Evolutionary conservation across 2,797 vertebrate species (phyloP), one percentile per base, ranked within the genome.

Genomic region (Enteromius fasciolatus): DNA sequence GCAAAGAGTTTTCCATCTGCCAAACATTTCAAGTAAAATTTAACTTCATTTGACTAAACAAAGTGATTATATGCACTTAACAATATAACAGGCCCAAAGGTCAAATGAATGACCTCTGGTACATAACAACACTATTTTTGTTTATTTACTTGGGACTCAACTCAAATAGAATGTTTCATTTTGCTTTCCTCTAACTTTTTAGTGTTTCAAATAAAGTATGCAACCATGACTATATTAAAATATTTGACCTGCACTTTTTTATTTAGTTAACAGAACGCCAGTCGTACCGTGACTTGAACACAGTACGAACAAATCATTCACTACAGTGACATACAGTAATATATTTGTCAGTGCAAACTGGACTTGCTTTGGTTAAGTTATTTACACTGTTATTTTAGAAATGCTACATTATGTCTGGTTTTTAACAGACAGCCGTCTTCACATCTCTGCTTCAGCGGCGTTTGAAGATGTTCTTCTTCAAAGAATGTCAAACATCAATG

Each of bases 1-100:
- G 31, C n/a, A 86, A 68, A 70, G 78, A 68, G 68, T 86, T 70
- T 76, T 90, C 92, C 93, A 94, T 94, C 87, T 86, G 69, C 7
- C 5, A 78, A 46, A 68, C 41, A 80, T 36, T 61, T 70, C 50
- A 36, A 59, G 4, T 28, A 15, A 17, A 7, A 75, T 18, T 54
- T 41, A 15, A 76, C 41, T 48, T 63, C 1, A 48, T 48, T 81
- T 63, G 41, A 73, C 20, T 73, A 36, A 41, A 52, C 25, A 70
- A 80, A 59, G 17, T 18, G 23, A 46, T 11, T 11, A 23, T 12
- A 59, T 2, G 33, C 74, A 69, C 17, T n/a, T 5, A 31, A 57
- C 15, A 12, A 3, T 1, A 4, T 44, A 63, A 66, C 28, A 85
- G 81, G 75, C 74, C 66, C 44, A 48, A n/a, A 70, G 74, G 74